These are phyloP conservation scores for Drosophila mercatorum DNA, from an alignment of 2,888 invertebrate genomes.

Conservation along the genomic window DNA sequence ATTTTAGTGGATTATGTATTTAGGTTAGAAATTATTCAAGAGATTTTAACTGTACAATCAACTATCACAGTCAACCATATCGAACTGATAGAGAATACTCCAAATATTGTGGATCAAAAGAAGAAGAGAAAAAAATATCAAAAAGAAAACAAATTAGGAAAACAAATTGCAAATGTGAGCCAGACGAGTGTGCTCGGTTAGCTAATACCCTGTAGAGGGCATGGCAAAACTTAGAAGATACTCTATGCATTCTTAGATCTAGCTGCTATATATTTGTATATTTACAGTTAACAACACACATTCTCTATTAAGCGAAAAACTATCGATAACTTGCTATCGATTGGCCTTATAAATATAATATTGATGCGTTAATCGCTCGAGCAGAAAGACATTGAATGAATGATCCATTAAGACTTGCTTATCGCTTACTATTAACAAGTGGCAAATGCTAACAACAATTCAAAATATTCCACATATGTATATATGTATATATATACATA, in stretches of 20 bases:
- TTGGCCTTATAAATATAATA: conserved; percentile 31
- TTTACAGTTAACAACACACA: conserved; percentile 58
- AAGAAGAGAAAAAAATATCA: neutral
- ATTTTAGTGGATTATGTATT: conserved; percentile 41
- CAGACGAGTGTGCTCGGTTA: conserved; percentile 11
- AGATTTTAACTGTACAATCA: conserved; percentile 82
- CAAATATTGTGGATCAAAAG: neutral
- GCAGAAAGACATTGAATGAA: conserved; percentile 45
- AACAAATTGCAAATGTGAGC: conserved; percentile 19
- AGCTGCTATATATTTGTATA: conserved; percentile 25
- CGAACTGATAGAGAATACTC: conserved; percentile 55
- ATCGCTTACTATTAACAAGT: conserved; percentile 58
- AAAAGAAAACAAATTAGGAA: conserved; percentile 22
- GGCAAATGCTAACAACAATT: conserved; percentile 73
- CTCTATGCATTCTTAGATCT: conserved; percentile 20
- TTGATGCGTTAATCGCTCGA: conserved; percentile 23
- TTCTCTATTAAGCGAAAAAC: conserved; percentile 51
- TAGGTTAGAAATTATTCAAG: conserved; percentile 66
- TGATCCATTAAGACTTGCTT: conserved; percentile 32
- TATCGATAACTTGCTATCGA: conserved; percentile 28
- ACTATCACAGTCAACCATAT: conserved; percentile 85
- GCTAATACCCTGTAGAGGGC: conserved; percentile 31
- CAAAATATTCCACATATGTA: conserved; percentile 41
- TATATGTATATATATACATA: conserved; percentile 3
- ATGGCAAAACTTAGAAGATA: conserved; percentile 10